These are phyloP conservation scores for Alviniconcha marisindica DNA, from an alignment of 1,140 invertebrate genomes.

Conservation along the genomic window DNA sequence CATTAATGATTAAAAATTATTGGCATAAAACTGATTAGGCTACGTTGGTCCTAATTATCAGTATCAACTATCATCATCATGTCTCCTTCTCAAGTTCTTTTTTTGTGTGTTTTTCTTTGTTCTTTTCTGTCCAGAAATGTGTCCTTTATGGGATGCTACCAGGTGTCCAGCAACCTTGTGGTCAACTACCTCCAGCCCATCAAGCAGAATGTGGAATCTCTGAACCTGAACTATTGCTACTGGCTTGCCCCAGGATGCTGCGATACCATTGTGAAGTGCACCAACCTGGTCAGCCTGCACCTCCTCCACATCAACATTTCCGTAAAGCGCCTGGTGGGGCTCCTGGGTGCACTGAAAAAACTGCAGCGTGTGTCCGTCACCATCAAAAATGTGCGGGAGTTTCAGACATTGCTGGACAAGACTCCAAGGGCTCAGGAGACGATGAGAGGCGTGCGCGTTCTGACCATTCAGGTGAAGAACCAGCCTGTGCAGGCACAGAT, in stretches of 20 bases:
- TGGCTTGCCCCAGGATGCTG: slow-evolving; percentile 53
- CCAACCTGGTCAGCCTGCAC: slow-evolving; percentile 52
- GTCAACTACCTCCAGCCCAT: slow-evolving; percentile 45
- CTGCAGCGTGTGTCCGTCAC: slow-evolving; percentile 53
- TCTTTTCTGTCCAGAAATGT: slow-evolving; percentile 40
- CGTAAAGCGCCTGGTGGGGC: slow-evolving; percentile 44
- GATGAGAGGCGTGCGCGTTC: slow-evolving; percentile 45
- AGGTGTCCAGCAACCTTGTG: slow-evolving; percentile 41
- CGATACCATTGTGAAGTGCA: slow-evolving; percentile 49
- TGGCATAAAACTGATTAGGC: too few relatives aligned
- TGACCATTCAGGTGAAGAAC: slow-evolving; percentile 50
- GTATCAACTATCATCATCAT: too few relatives aligned
- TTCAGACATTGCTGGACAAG: slow-evolving; percentile 51
- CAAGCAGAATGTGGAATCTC: slow-evolving; percentile 46
- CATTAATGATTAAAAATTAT: too few relatives aligned
- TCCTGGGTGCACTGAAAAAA: slow-evolving; percentile 47
- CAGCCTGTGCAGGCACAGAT: slow-evolving; percentile 42
- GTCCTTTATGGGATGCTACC: slow-evolving; percentile 40
- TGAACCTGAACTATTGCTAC: slow-evolving; percentile 64
- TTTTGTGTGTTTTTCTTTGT: too few relatives aligned
- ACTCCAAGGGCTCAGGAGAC: slow-evolving; percentile 53
- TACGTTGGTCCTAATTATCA: too few relatives aligned
- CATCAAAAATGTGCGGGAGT: slow-evolving; percentile 53
- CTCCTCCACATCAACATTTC: slow-evolving; percentile 57
- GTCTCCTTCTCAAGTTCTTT: too few relatives aligned